Percentiles rank a stretch among this genome's conserved stretches.
phyloP scores from a whole-genome alignment of 2,888 invertebrate species.

The Antheraea yamamai region DNA sequence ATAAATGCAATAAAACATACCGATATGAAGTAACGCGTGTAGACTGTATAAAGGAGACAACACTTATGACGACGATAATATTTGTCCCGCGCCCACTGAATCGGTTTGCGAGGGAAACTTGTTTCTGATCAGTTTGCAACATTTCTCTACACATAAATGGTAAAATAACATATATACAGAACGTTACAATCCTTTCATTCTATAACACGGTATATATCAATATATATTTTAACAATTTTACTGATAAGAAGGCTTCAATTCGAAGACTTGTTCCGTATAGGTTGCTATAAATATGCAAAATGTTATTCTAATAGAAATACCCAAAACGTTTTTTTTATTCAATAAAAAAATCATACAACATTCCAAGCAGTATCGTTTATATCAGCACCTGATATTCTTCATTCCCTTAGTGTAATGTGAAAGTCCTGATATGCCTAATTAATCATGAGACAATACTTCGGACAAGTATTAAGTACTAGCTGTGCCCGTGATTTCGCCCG shows the following conservation, averaged over 20 bases:
- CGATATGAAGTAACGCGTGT: slow-evolving; percentile 1
- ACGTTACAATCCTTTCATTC: neutral
- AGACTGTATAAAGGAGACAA: neutral
- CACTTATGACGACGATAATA: slow-evolving; percentile 21
- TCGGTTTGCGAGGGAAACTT: slow-evolving; percentile 32
- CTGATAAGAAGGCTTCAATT: neutral
- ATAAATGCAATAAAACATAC: slow-evolving; percentile 9
- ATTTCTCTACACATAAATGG: neutral
- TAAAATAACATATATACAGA: neutral
- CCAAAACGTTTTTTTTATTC: too few species aligned
- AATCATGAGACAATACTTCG: too few species aligned
- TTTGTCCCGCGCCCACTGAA: slow-evolving; percentile 28
- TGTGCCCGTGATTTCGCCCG: too few species aligned
- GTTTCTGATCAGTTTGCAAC: slow-evolving; percentile 28
- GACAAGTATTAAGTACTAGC: too few species aligned
- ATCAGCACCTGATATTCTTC: too few species aligned
- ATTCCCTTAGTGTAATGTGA: too few species aligned
- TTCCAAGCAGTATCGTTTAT: too few species aligned
- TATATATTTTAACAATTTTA: neutral
- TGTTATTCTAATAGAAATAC: neutral
- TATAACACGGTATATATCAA: neutral
- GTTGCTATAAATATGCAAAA: neutral
- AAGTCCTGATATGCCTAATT: too few species aligned
- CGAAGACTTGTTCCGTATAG: neutral
- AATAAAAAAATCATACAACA: too few species aligned